Evolutionary conservation across 2,888 invertebrate species (phyloP).

Genomic region (Orthonevra nobilis): DNA sequence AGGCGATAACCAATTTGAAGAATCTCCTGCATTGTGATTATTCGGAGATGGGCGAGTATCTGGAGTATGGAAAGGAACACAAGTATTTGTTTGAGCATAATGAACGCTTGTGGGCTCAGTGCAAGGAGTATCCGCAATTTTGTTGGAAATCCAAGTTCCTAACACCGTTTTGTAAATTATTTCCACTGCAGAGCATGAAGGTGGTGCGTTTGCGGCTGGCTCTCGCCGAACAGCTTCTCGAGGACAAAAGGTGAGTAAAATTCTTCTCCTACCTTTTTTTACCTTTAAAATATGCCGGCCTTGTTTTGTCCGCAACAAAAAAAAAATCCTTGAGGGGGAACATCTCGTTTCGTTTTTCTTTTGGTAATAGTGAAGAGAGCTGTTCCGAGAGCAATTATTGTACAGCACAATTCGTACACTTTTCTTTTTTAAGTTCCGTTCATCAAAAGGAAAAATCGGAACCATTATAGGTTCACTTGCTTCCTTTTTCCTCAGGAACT

Average conservation of each 20-base stretch:
- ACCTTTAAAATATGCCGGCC: too few species aligned
- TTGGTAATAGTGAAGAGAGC: too few species aligned
- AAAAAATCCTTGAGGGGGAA: too few species aligned
- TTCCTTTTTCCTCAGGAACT: too few species aligned
- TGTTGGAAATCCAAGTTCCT: constrained; percentile 88
- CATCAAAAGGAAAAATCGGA: too few species aligned
- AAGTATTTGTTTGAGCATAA: constrained; percentile 92
- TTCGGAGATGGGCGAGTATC: constrained; percentile 86
- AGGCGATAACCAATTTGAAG: constrained; percentile 85
- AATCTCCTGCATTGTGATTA: constrained; percentile 89
- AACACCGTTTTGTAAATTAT: constrained; percentile 88
- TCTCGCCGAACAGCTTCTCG: constrained; percentile 86
- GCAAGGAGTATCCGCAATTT: constrained; percentile 84
- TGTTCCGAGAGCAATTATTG: too few species aligned
- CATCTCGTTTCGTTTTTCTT: too few species aligned
- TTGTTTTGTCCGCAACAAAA: too few species aligned
- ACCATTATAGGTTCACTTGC: too few species aligned
- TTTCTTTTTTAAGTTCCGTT: too few species aligned
- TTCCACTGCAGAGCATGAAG: constrained; percentile 95
- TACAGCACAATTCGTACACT: too few species aligned
- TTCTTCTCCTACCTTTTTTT: too few species aligned
- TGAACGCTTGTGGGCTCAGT: constrained; percentile 90
- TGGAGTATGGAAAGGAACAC: constrained; percentile 88
- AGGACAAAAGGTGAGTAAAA: constrained; percentile 85
- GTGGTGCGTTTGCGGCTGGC: constrained; percentile 88